Percentiles rank a stretch among this genome's conserved stretches.
Conservation (phyloP, 2,797 vertebrate genomes). For the Monodelphis domestica region DNA sequence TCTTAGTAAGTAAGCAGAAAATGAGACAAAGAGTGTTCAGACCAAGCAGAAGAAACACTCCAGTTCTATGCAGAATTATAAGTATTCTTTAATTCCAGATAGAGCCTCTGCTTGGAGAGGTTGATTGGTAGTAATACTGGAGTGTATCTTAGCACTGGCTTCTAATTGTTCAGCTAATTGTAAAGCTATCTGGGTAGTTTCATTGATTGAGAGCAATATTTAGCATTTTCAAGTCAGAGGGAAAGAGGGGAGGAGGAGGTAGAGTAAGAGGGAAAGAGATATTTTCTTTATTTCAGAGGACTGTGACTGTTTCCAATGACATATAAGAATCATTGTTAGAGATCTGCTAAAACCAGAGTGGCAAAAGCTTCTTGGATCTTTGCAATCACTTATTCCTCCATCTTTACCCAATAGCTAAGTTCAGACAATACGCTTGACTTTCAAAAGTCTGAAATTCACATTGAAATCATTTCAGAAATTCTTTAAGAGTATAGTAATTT, state of each 20-base stretch:
- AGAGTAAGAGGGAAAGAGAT: background rate
- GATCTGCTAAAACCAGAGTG: background rate
- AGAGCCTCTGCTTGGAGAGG: slow-evolving; percentile 22
- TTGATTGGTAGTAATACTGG: slow-evolving; percentile 44
- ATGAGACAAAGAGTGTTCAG: slow-evolving; percentile 82
- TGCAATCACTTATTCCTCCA: background rate
- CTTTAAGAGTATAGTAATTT: slow-evolving; percentile 7
- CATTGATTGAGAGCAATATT: background rate
- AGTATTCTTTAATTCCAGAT: slow-evolving; percentile 22
- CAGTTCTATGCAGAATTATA: slow-evolving; percentile 54
- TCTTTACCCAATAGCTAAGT: slow-evolving; percentile 1
- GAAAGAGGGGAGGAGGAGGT: too few relatives aligned
- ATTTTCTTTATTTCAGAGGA: background rate
- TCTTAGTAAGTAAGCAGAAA: slow-evolving; percentile 82
- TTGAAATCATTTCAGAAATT: background rate
- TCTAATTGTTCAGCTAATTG: background rate
- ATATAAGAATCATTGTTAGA: background rate
- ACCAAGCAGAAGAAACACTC: slow-evolving; percentile 79
- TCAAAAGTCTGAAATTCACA: background rate
- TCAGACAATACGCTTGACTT: background rate
- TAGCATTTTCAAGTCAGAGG: slow-evolving; percentile 33
- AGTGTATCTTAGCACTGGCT: background rate
- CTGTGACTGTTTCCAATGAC: background rate
- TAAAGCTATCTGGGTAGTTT: background rate
- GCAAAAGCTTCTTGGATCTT: background rate